Evolutionary conservation across 2,888 invertebrate genomes (phyloP).

Genomic region (Heliconius cydno): DNA sequence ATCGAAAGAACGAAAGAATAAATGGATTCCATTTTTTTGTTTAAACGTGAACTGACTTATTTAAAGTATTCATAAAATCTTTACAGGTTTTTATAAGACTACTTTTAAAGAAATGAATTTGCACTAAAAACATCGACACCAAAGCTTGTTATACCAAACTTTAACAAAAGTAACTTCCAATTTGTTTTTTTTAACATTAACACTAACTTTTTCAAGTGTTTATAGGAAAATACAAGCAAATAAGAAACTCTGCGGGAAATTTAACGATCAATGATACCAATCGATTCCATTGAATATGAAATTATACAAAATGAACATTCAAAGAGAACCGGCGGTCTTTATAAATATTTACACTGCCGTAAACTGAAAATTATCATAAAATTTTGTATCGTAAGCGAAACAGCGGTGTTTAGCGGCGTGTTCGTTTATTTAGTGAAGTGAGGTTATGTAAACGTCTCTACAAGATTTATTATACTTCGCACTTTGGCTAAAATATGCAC

Average conservation of each 20-base stretch:
- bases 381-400: conserved; percentile 6
- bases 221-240: conserved; percentile 7
- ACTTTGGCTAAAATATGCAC: neutral
- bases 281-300: conserved; percentile 28
- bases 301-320: conserved; percentile 16
- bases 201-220: neutral
- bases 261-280: neutral
- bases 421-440: conserved; percentile 2
- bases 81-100: neutral
- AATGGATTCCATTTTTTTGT: neutral
- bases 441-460: conserved; percentile 4
- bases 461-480: neutral
- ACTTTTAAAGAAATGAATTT: conserved; percentile 4
- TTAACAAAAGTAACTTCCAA: neutral
- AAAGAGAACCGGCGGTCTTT: conserved; percentile 31
- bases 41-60: neutral
- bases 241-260: conserved; percentile 10
- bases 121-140: neutral
- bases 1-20: too few species aligned
- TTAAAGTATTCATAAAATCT: conserved; percentile 1
- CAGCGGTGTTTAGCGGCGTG: conserved; percentile 1
- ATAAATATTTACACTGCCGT: conserved; percentile 29
- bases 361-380: conserved; percentile 23
- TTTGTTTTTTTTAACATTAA: neutral
- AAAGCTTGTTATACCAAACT: neutral